Conservation (phyloP, 2,797 vertebrate species). For the Phoxinus dragarum region DNA sequence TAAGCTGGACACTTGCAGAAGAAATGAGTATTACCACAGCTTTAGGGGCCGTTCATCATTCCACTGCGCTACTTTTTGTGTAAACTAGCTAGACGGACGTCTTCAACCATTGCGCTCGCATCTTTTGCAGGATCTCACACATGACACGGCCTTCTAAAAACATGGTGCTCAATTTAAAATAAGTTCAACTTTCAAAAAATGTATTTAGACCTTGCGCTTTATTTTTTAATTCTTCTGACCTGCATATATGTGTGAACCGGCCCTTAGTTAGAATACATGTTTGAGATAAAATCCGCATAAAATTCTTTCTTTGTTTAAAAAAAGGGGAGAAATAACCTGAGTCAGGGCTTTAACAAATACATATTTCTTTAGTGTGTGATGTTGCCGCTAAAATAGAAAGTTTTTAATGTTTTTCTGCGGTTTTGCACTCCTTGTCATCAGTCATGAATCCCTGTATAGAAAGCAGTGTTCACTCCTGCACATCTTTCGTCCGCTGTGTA, state of each 20-base stretch:
- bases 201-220: too few species aligned
- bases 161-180: too few species aligned
- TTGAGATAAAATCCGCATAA: not conserved
- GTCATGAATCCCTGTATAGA: conserved; percentile 8
- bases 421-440: not conserved
- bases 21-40: too few species aligned
- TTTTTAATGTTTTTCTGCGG: not conserved
- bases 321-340: not conserved
- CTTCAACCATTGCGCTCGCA: too few species aligned
- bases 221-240: too few species aligned
- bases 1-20: too few species aligned
- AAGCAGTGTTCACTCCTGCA: not conserved
- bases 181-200: too few species aligned
- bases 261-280: not conserved
- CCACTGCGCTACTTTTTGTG: too few species aligned
- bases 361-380: not conserved
- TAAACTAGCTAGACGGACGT: too few species aligned
- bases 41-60: too few species aligned
- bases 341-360: not conserved
- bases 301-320: not conserved
- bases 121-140: too few species aligned
- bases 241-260: not conserved
- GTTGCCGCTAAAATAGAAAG: not conserved
- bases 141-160: too few species aligned
- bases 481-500: not conserved